Evolutionary conservation across 2,797 vertebrate genomes (phyloP).

Genomic region (Sebastes trivittatus): DNA sequence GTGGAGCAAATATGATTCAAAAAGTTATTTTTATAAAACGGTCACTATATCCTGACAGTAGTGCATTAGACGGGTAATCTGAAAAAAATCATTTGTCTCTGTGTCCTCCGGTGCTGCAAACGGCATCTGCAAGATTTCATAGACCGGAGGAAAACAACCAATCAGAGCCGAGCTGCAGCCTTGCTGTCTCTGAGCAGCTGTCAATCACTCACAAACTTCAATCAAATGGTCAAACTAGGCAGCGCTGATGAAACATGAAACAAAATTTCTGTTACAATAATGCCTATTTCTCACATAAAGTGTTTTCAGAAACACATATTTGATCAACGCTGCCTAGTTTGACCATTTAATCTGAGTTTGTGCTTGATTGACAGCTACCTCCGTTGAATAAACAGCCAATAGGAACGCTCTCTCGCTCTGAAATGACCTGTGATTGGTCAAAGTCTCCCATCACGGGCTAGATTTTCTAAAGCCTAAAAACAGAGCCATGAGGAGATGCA

Average conservation of each 20-base stretch:
- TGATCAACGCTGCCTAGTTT: background rate
- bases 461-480: too few species aligned
- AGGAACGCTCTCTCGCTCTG: accelerated
- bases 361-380: background rate
- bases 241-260: background rate
- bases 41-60: background rate
- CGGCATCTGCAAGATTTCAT: background rate
- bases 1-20: too few species aligned
- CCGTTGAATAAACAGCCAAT: background rate
- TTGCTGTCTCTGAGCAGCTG: background rate
- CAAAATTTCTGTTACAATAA: background rate
- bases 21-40: background rate
- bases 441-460: too few species aligned
- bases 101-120: too few species aligned
- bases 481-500: too few species aligned
- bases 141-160: background rate
- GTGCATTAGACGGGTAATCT: background rate
- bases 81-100: too few species aligned
- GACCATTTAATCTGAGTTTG: background rate
- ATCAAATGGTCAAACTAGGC: background rate
- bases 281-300: background rate
- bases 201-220: background rate
- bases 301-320: background rate
- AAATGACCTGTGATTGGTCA: too few species aligned
- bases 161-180: too few species aligned